Percentiles rank a stretch among this genome's conserved stretches.
phyloP scores from a whole-genome alignment of 2,113 vertebrate genomes.

The Gallinago undulata region DNA sequence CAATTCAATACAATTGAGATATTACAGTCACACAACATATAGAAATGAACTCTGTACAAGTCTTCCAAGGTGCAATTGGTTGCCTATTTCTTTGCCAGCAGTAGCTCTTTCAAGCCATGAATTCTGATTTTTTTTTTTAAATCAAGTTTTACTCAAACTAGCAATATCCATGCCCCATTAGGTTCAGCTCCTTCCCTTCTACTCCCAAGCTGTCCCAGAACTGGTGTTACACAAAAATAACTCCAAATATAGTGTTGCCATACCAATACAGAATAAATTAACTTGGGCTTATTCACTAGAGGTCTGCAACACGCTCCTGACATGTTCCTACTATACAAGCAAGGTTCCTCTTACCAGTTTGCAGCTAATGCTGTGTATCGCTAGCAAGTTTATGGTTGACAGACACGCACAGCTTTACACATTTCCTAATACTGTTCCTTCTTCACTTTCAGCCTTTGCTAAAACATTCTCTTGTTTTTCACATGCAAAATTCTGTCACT shows the following conservation, averaged over 20 bases:
- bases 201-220: background rate
- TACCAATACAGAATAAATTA: background rate
- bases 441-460: background rate
- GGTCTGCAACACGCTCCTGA: background rate
- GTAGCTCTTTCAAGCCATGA: background rate
- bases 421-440: background rate
- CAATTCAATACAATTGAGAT: background rate
- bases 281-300: background rate
- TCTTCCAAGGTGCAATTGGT: background rate
- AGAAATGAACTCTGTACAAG: background rate
- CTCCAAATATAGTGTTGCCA: background rate
- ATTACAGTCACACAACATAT: background rate
- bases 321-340: background rate
- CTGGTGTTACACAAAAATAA: background rate
- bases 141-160: background rate
- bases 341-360: background rate
- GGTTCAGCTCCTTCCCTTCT: background rate
- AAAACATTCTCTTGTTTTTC: background rate
- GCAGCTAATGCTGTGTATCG: background rate
- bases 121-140: background rate
- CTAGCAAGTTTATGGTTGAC: background rate
- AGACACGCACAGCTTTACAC: background rate
- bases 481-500: background rate
- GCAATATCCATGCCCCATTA: background rate
- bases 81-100: background rate